These are phyloP conservation scores for Pogonocichla stellata DNA, from an alignment of 2,113 vertebrate species.

Conservation along the genomic window DNA sequence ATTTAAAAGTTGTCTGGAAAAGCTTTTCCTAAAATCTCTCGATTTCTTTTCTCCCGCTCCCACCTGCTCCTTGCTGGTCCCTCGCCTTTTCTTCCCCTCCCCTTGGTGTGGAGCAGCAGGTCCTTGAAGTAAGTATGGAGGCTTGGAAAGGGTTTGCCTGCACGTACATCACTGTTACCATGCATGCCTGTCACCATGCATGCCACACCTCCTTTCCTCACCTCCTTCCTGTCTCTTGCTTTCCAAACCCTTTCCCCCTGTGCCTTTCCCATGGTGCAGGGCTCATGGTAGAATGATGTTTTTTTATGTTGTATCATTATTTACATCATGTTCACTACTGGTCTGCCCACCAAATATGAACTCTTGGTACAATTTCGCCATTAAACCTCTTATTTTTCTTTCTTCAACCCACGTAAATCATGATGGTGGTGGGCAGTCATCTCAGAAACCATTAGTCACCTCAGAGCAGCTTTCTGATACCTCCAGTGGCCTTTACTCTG, in stretches of 20 bases:
- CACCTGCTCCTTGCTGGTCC: constrained; percentile 60
- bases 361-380: not conserved
- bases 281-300: accelerated
- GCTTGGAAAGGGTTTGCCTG: constrained; percentile 24
- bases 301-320: not conserved
- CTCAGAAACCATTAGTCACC: constrained; percentile 38
- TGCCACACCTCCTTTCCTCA: not conserved
- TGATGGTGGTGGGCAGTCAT: not conserved
- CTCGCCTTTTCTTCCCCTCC: constrained; percentile 56
- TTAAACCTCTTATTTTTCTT: not conserved
- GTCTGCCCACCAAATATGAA: not conserved
- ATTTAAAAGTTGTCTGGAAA: not conserved
- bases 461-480: not conserved
- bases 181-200: constrained; percentile 70
- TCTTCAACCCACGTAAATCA: not conserved
- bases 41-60: constrained; percentile 59
- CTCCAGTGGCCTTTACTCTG: not conserved
- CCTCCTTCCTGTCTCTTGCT: not conserved
- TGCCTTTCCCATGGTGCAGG: not conserved
- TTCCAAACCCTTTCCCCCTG: not conserved
- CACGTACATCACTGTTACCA: not conserved
- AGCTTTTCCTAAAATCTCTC: constrained; percentile 66
- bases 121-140: constrained; percentile 94
- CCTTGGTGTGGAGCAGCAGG: constrained; percentile 89
- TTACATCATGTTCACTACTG: not conserved